Conservation (phyloP, 1,140 invertebrate species). For the Drosophila aff. region DNA sequence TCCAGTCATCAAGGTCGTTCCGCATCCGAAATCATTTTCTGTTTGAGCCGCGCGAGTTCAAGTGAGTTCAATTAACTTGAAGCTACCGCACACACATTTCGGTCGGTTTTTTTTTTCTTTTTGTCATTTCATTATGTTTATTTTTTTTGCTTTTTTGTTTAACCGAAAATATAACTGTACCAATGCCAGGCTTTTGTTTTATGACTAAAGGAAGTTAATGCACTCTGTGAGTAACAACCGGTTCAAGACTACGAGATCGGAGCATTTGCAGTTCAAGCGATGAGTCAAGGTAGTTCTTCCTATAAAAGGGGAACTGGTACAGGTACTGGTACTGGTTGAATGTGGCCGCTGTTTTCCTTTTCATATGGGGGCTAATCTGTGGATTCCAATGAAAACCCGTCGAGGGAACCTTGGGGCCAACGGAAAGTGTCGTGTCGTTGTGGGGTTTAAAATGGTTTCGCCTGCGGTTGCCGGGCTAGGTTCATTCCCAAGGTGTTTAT, state of each 20-base stretch:
- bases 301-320: slow-evolving; percentile 34
- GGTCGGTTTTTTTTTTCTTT: slow-evolving; percentile 8
- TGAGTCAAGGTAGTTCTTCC: slow-evolving; percentile 69
- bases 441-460: slow-evolving; percentile 4
- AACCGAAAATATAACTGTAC: slow-evolving; percentile 71
- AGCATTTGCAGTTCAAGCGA: slow-evolving; percentile 53
- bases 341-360: neutral
- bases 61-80: slow-evolving; percentile 76
- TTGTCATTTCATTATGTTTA: slow-evolving; percentile 4
- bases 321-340: neutral
- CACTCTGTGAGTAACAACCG: slow-evolving; percentile 60
- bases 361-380: slow-evolving; percentile 14
- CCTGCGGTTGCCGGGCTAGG: neutral
- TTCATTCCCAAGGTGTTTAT: slow-evolving; percentile 17
- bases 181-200: slow-evolving; percentile 69
- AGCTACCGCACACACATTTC: slow-evolving; percentile 29
- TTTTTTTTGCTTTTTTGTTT: slow-evolving; percentile 17
- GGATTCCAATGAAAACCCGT: slow-evolving; percentile 15
- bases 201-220: slow-evolving; percentile 77
- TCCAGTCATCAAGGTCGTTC: slow-evolving; percentile 76
- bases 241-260: slow-evolving; percentile 21
- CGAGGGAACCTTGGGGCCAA: slow-evolving; percentile 18
- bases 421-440: slow-evolving; percentile 24
- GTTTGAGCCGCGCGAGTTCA: slow-evolving; percentile 54
- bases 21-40: slow-evolving; percentile 63